phyloP scores from a whole-genome alignment of 1,140 invertebrate genomes.

The Platyscapa corneri region DNA sequence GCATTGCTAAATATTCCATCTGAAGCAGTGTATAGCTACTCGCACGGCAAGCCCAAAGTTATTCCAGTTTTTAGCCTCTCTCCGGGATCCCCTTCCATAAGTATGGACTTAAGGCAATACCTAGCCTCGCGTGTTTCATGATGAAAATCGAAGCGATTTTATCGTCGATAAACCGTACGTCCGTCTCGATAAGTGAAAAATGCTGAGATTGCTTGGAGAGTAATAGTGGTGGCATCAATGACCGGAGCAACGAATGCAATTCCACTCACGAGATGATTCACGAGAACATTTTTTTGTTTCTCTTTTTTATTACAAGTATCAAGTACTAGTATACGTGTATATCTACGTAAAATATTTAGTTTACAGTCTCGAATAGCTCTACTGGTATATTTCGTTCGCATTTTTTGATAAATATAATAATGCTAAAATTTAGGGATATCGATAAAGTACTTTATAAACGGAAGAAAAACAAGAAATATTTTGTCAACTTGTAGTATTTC shows the following conservation, averaged over 20 bases:
- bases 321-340: neutral
- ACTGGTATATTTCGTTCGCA: neutral
- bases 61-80: conserved; percentile 46
- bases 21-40: neutral
- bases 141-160: conserved; percentile 49
- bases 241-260: neutral
- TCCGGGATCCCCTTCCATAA: neutral
- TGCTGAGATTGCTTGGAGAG: neutral
- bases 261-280: conserved; percentile 38
- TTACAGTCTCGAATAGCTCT: neutral
- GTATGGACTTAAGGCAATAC: neutral
- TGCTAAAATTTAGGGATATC: neutral
- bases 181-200: conserved; percentile 38
- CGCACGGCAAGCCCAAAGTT: conserved; percentile 37
- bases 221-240: too few species aligned
- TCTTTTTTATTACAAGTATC: neutral
- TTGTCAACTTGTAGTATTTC: too few species aligned
- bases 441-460: too few species aligned
- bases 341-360: neutral
- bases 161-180: conserved; percentile 38
- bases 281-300: neutral
- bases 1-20: conserved; percentile 38
- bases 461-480: too few species aligned
- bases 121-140: conserved; percentile 18
- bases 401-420: neutral